Conservation (phyloP, 2,113 vertebrate genomes). For the Pelmatolapia mariae region DNA sequence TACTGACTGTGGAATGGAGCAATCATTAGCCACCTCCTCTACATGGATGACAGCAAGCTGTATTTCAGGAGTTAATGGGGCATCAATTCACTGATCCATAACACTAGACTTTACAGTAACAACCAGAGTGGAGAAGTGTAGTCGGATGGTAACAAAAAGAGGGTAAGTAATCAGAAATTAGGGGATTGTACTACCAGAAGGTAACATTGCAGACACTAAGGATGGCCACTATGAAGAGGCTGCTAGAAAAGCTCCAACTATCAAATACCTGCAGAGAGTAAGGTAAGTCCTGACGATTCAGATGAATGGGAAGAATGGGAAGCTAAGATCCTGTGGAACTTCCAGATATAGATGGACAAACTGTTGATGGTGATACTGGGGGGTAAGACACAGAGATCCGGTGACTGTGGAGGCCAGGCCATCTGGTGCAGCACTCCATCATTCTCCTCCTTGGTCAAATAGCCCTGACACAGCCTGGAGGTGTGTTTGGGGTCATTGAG, state of each 20-base stretch:
- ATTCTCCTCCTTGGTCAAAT: not conserved
- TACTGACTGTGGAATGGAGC: not conserved
- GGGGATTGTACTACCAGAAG: not conserved
- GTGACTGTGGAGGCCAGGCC: not conserved
- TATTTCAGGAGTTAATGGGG: not conserved
- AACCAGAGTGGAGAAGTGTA: not conserved
- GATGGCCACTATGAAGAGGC: not conserved
- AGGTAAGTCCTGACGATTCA: rapidly evolving
- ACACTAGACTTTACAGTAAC: not conserved
- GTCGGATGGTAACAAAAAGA: not conserved
- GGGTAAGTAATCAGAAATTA: not conserved
- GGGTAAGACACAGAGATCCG: not conserved
- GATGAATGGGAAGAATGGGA: not conserved
- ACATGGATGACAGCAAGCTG: not conserved
- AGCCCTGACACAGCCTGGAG: not conserved
- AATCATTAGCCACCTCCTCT: not conserved
- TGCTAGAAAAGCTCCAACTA: not conserved
- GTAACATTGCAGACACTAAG: not conserved
- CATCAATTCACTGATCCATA: not conserved
- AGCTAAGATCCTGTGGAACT: not conserved
- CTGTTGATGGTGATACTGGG: rapidly evolving
- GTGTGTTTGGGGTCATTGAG: not conserved
- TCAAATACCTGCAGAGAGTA: not conserved
- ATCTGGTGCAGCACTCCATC: not conserved
- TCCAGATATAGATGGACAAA: not conserved